Conservation (phyloP, 2,888 invertebrate genomes). For the Acronicta psi region DNA sequence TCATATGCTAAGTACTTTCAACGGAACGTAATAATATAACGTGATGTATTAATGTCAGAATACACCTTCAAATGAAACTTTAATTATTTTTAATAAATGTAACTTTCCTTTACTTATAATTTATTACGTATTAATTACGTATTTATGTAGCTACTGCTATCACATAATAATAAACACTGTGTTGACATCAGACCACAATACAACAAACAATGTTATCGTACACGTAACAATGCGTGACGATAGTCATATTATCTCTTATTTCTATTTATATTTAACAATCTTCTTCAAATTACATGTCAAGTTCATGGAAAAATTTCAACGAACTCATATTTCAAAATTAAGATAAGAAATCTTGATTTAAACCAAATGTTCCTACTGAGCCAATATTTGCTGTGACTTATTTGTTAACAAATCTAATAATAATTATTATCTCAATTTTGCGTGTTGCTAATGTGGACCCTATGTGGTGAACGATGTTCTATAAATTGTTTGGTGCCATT, state of each 20-base stretch:
- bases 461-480: too few species aligned
- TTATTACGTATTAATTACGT: too few species aligned
- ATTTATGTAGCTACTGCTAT: not conserved
- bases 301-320: conserved; percentile 11
- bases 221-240: not conserved
- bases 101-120: too few species aligned
- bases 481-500: too few species aligned
- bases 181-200: too few species aligned
- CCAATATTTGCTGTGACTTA: conserved; percentile 17
- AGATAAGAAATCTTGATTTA: conserved; percentile 14
- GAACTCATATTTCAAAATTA: conserved; percentile 6
- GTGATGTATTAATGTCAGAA: too few species aligned
- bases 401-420: conserved; percentile 12
- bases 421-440: conserved; percentile 3
- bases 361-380: too few species aligned
- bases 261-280: not conserved
- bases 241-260: not conserved
- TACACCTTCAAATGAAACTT: too few species aligned
- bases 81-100: too few species aligned
- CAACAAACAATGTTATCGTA: not conserved
- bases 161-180: not conserved
- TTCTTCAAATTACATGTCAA: not conserved
- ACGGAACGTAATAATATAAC: too few species aligned
- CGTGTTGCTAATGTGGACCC: too few species aligned
- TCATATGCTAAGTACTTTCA: too few species aligned